A percentile compares a stretch with the other conserved stretches of the same genome.
Conservation (phyloP, 2,113 vertebrate species). For the Urocolius indicus region DNA sequence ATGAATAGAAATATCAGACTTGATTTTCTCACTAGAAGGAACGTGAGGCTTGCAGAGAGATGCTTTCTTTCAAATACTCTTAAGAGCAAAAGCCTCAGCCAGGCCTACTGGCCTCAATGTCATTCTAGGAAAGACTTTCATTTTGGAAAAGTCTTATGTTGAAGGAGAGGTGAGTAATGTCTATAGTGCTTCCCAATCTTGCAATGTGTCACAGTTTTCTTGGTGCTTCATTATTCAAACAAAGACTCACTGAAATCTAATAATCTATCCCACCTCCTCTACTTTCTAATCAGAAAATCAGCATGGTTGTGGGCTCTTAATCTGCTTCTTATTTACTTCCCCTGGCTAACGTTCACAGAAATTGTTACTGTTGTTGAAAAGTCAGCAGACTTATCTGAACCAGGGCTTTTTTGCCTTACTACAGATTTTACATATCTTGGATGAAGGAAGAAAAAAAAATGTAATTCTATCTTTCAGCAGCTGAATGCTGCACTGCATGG, state of each 20-base stretch:
- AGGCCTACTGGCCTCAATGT: accelerated
- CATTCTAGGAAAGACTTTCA: neutral
- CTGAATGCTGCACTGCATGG: neutral
- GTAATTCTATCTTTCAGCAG: neutral
- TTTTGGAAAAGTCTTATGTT: neutral
- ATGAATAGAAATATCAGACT: neutral
- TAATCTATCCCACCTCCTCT: neutral
- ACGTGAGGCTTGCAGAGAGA: neutral
- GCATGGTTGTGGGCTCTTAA: neutral
- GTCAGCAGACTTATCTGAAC: neutral
- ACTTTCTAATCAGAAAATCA: slow-evolving; percentile 23
- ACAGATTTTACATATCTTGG: neutral
- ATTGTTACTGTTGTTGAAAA: neutral
- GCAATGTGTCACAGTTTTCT: neutral
- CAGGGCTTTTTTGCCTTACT: neutral
- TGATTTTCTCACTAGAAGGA: neutral
- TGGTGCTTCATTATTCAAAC: neutral
- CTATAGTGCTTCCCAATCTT: neutral
- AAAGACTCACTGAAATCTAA: neutral
- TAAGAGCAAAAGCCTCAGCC: neutral
- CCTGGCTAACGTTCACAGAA: neutral
- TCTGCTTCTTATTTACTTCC: neutral
- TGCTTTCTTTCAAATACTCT: neutral
- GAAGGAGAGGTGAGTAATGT: accelerated
- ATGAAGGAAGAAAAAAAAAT: neutral